These are phyloP conservation scores for Pyrochroa serraticornis DNA, from an alignment of 2,888 invertebrate genomes.

Conservation along the genomic window DNA sequence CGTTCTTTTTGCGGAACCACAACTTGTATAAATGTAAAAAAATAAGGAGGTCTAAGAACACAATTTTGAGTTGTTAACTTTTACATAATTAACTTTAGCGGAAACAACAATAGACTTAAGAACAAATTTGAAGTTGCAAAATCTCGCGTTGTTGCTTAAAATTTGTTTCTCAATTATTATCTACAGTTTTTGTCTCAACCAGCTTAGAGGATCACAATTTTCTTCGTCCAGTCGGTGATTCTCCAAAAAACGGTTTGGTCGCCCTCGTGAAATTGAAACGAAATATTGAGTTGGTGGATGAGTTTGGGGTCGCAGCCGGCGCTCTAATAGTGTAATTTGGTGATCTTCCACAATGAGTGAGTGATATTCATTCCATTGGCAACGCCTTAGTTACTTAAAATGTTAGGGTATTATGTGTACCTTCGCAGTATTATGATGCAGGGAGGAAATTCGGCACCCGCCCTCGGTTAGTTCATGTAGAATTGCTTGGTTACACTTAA, in stretches of 20 bases:
- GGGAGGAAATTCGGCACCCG: conserved; percentile 38
- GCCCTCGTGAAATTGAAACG: neutral
- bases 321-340: conserved; percentile 26
- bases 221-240: conserved; percentile 34
- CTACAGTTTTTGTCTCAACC: too few relatives aligned
- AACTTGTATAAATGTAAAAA: too few relatives aligned
- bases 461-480: conserved; percentile 19
- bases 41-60: too few relatives aligned
- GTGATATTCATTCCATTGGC: conserved; percentile 33
- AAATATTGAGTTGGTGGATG: neutral
- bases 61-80: too few relatives aligned
- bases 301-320: neutral
- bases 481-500: conserved; percentile 8
- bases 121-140: too few relatives aligned
- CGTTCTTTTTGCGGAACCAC: too few relatives aligned
- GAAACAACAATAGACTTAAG: too few relatives aligned
- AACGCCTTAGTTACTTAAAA: conserved; percentile 29
- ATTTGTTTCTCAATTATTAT: too few relatives aligned
- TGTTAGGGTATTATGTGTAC: conserved; percentile 41
- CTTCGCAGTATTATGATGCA: conserved; percentile 56
- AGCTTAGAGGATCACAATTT: neutral
- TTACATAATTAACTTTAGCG: too few relatives aligned
- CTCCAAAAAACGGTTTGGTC: conserved; percentile 10
- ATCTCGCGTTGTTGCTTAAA: too few relatives aligned
- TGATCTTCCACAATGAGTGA: conserved; percentile 30